Conservation (phyloP, 2,797 vertebrate species). For the Sebastes umbrosus region DNA sequence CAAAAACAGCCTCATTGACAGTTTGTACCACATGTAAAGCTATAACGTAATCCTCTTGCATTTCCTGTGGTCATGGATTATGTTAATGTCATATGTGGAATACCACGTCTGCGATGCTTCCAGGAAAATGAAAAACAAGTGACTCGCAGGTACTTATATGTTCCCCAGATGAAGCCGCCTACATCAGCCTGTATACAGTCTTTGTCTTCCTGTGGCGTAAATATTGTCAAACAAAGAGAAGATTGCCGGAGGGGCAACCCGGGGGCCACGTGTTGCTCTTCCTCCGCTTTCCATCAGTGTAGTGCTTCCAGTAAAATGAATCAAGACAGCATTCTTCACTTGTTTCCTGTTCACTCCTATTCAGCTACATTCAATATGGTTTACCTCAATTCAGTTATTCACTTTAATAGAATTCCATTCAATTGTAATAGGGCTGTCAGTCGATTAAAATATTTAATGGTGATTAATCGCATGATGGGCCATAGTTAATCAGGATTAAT, state of each 20-base stretch:
- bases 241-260: not conserved
- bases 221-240: constrained; percentile 53
- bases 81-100: not conserved
- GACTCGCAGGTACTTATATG: constrained; percentile 12
- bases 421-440: not conserved
- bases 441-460: no score
- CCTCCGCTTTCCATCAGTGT: not conserved
- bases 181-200: not conserved
- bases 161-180: not conserved
- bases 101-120: not conserved
- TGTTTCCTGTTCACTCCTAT: not conserved
- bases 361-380: not conserved
- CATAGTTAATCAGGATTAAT: no score
- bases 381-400: not conserved
- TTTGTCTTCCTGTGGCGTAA: constrained; percentile 37
- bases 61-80: not conserved
- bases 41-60: not conserved
- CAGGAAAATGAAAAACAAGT: not conserved
- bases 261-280: not conserved
- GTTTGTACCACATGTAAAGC: not conserved
- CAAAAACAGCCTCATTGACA: not conserved
- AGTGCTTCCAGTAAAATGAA: not conserved
- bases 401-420: not conserved
- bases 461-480: no score
- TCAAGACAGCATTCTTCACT: not conserved